Evolutionary conservation across 1,140 invertebrate species (phyloP), one percentile per base, ranked within the genome.

Genomic region (Eumeta japonica): DNA sequence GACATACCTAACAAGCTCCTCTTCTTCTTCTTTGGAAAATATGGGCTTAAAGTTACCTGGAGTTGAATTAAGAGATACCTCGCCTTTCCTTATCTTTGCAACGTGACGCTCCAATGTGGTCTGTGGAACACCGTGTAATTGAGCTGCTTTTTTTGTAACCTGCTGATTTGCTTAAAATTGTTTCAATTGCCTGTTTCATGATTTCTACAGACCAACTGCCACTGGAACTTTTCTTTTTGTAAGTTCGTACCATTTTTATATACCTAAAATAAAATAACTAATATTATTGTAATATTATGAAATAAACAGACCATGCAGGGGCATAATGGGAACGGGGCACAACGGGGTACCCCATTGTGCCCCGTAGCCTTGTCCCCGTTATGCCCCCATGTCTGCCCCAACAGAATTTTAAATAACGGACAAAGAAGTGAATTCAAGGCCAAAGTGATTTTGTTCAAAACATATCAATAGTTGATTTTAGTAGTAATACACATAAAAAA

Each of bases 111-210:
- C 4, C n/a, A n/a, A n/a, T n/a, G n/a, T n/a, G n/a, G n/a, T n/a
- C n/a, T n/a, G n/a, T n/a, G n/a, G n/a, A n/a, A 29, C 28, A 38
- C 35, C 33, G 18, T 49, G 38, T 28, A 29, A 9, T n/a, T 41
- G 11, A 36, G 41, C 43, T 18, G 48, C 47, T n/a, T 40, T 47
- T 46, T 42, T 19, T 41, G 27, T 46, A 50, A 7, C 45, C 46
- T 24, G 37, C 32, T 35, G 30, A 15, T 36, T 41, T 39, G 18
- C 35, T 41, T 41, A 46, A 45, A 11, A 49, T 43, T 32, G 20
- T 32, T 37, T 40, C 37, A 28, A 47, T 39, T 28, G 45, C 42
- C 7, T 29, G 28, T 48, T 45, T 48, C 37, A 50, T 46, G 13
- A 7, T 39, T 39, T 37, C 37, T 38, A 35, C 31, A 19, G 33